Percentiles rank a stretch among this genome's conserved stretches.
These are phyloP conservation scores for Tyto alba DNA, from an alignment of 2,113 vertebrate species.

Conservation along the genomic window DNA sequence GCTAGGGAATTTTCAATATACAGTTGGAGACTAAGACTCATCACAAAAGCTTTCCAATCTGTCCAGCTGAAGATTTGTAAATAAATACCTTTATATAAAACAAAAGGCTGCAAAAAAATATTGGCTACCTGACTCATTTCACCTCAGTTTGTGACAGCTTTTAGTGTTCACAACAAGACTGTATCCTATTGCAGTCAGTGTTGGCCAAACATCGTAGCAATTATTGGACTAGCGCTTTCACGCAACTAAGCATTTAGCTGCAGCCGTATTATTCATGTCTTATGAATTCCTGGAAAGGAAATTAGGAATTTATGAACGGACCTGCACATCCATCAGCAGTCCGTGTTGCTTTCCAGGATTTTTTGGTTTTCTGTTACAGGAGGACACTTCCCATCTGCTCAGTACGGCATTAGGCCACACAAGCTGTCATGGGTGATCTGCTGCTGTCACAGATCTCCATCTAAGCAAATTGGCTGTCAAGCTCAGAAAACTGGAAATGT, in stretches of 20 bases:
- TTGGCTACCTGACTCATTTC: background rate
- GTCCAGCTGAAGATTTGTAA: background rate
- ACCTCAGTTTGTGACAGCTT: background rate
- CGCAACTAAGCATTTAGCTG: background rate
- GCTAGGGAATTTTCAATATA: background rate
- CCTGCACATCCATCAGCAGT: background rate
- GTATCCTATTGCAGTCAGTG: background rate
- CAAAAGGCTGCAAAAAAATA: background rate
- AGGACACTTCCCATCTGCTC: background rate
- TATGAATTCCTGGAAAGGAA: too few relatives aligned
- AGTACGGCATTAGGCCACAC: background rate
- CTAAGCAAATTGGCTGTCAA: background rate
- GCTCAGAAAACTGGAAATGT: background rate
- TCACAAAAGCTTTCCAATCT: background rate
- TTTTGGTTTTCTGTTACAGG: background rate
- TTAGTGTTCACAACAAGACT: background rate
- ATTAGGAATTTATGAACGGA: background rate
- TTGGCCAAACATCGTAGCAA: too few relatives aligned
- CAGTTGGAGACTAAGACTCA: background rate
- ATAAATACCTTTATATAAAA: background rate
- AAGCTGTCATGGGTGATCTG: background rate
- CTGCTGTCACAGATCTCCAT: background rate
- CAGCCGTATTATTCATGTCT: background rate
- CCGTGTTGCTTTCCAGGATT: background rate
- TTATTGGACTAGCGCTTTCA: background rate